Conservation (phyloP, 2,888 invertebrate species). For the Teleiodes luculella region DNA sequence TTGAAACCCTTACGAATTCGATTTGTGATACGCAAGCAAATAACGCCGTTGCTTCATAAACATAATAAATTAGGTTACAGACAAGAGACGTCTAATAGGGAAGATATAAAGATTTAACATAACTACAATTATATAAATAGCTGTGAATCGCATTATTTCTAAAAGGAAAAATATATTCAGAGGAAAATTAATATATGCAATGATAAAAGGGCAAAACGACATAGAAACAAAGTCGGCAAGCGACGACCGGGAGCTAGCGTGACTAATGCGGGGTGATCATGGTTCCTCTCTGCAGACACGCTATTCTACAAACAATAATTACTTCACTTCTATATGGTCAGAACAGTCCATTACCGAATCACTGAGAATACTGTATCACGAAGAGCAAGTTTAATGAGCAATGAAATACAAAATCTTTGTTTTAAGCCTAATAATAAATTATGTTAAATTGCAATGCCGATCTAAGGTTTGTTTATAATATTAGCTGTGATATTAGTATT, state of each 20-base stretch:
- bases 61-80: too few relatives aligned
- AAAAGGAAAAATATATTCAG: not conserved
- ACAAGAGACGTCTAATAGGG: too few relatives aligned
- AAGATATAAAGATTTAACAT: too few relatives aligned
- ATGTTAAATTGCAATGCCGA: too few relatives aligned
- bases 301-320: slow-evolving; percentile 1
- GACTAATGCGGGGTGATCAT: slow-evolving; percentile 57
- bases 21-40: slow-evolving; percentile 23
- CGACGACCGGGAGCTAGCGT: slow-evolving; percentile 42
- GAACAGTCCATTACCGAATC: not conserved
- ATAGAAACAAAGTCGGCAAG: not conserved
- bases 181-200: slow-evolving; percentile 1
- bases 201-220: slow-evolving; percentile 12
- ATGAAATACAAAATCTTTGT: too few relatives aligned
- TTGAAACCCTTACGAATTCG: slow-evolving; percentile 19
- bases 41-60: not conserved
- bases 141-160: not conserved
- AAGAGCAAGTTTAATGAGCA: too few relatives aligned
- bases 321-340: not conserved
- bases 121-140: too few relatives aligned
- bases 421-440: too few relatives aligned
- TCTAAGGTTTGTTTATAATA: too few relatives aligned
- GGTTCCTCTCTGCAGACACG: slow-evolving; percentile 33
- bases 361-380: not conserved
- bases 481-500: too few relatives aligned